These are phyloP conservation scores for Palythoa grandis DNA, from an alignment of 92 coral and sea anemone genomes.

Conservation along the genomic window DNA sequence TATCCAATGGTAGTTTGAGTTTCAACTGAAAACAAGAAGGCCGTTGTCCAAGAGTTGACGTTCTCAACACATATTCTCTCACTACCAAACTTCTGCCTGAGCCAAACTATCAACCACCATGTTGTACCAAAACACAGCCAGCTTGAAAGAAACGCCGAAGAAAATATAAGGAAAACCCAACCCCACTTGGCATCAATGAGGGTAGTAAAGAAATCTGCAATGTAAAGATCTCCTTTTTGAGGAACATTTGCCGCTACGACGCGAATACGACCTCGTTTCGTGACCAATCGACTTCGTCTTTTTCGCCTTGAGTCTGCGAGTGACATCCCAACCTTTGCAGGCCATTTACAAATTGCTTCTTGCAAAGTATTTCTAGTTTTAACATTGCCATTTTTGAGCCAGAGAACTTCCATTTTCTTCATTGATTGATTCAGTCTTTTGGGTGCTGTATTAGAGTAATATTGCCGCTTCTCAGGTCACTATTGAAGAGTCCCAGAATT, in stretches of 20 bases:
- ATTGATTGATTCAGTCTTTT: neutral
- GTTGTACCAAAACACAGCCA: conserved; percentile 90
- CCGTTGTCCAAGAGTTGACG: conserved; percentile 90
- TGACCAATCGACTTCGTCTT: conserved; percentile 64
- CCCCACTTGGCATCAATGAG: conserved; percentile 89
- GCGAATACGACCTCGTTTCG: conserved; percentile 73
- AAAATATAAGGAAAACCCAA: conserved; percentile 75
- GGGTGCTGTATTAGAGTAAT: neutral
- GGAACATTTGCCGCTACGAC: conserved; percentile 75
- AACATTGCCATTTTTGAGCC: conserved; percentile 34
- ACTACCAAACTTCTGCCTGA: conserved; percentile 53
- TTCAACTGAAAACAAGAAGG: conserved; percentile 94
- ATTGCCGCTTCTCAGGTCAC: neutral
- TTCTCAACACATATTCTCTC: conserved; percentile 80
- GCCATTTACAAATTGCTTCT: conserved; percentile 51
- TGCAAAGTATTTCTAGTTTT: conserved; percentile 23
- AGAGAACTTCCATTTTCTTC: conserved; percentile 34
- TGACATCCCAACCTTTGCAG: conserved; percentile 40
- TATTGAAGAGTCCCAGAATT: neutral
- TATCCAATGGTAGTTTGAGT: conserved; percentile 98
- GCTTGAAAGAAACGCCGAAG: conserved; percentile 80
- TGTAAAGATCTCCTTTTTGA: conserved; percentile 67
- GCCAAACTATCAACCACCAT: conserved; percentile 80
- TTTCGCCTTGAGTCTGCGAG: conserved; percentile 14
- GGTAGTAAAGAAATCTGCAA: conserved; percentile 90